phyloP scores from a whole-genome alignment of 1,140 invertebrate genomes.

The Uloborus diversus region DNA sequence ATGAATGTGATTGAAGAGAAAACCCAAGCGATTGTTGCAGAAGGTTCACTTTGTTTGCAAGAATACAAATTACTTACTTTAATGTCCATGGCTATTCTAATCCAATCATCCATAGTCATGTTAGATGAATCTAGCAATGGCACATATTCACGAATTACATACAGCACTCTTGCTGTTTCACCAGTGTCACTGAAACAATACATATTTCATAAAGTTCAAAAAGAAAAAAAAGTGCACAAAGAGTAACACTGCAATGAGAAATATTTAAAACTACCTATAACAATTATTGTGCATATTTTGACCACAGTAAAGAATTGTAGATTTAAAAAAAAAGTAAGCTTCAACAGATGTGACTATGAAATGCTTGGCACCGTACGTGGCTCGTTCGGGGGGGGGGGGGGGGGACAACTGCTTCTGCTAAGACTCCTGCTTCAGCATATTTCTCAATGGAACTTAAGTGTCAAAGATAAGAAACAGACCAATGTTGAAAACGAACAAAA shows the following conservation, averaged over 20 bases:
- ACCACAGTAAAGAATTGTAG: too few species aligned
- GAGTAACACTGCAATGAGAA: constrained; percentile 2
- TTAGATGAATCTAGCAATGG: constrained; percentile 91
- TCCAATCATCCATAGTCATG: constrained; percentile 92
- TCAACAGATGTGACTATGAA: background rate
- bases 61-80: constrained; percentile 71
- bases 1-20: too few species aligned
- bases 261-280: background rate
- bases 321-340: background rate
- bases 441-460: too few species aligned
- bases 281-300: too few species aligned
- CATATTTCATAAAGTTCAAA: background rate
- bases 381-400: too few species aligned
- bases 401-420: too few species aligned
- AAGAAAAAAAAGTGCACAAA: constrained; percentile 40
- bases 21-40: background rate
- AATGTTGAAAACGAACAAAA: too few species aligned
- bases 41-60: too few species aligned
- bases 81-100: constrained; percentile 87
- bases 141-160: constrained; percentile 86
- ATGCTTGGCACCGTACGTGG: too few species aligned
- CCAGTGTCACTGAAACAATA: constrained; percentile 56
- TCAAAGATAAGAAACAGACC: too few species aligned
- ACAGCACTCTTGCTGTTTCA: constrained; percentile 72
- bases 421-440: too few species aligned